Evolutionary conservation across 2,888 invertebrate genomes (phyloP).

Genomic region (Dolichopus griseipennis): DNA sequence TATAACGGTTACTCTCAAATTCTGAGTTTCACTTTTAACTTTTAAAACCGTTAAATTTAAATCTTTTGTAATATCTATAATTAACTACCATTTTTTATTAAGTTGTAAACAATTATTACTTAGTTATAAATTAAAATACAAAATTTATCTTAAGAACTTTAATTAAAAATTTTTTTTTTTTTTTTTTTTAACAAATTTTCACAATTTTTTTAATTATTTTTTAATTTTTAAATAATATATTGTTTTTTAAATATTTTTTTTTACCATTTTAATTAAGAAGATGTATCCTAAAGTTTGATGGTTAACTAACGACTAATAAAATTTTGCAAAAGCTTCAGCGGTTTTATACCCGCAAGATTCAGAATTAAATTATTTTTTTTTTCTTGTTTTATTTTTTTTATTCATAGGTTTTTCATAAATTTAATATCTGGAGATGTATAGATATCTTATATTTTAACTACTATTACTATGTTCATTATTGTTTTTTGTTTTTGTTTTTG

Average conservation of each 20-base stretch:
- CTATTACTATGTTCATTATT: no score
- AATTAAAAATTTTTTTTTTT: neutral
- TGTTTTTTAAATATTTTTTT: no score
- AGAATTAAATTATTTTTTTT: neutral
- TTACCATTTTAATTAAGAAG: neutral
- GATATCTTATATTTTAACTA: neutral
- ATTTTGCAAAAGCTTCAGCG: neutral
- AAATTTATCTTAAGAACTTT: no score
- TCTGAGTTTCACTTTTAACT: no score
- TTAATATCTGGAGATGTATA: neutral
- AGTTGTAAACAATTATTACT: no score
- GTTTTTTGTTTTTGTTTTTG: no score
- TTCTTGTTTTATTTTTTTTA: neutral
- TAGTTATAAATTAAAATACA: no score
- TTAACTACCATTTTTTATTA: no score
- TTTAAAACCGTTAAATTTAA: no score
- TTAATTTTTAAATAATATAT: no score
- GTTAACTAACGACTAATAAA: slow-evolving; percentile 1
- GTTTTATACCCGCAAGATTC: neutral
- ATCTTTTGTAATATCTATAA: no score
- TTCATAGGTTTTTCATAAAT: neutral
- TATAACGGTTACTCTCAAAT: no score
- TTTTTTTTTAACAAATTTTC: neutral
- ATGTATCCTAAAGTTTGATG: neutral
- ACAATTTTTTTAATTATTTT: neutral